Conservation (phyloP, 2,888 invertebrate species). For the Auanema sp. region DNA sequence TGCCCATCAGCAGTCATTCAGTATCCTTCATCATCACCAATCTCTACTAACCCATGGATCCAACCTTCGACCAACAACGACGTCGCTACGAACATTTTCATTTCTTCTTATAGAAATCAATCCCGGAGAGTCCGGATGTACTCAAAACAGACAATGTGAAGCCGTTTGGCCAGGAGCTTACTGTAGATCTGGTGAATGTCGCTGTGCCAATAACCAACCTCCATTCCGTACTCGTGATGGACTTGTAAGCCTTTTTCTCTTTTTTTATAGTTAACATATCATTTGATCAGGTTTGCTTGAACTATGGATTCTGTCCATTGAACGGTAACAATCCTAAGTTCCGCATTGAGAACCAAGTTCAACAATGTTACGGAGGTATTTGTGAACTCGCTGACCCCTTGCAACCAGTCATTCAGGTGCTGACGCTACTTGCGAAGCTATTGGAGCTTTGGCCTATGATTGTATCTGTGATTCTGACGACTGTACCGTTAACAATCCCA, state of each 20-base stretch:
- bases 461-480: constrained; percentile 63
- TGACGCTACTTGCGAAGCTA: constrained; percentile 63
- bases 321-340: constrained; percentile 64
- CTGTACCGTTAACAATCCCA: constrained; percentile 62
- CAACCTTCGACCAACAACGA: background rate
- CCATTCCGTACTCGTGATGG: constrained; percentile 60
- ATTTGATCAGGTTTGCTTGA: constrained; percentile 49
- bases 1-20: background rate
- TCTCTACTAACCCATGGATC: background rate
- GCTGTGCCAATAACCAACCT: constrained; percentile 63
- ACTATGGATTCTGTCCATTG: constrained; percentile 63
- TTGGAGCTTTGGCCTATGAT: constrained; percentile 61
- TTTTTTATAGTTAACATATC: background rate
- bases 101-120: constrained; percentile 55
- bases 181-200: constrained; percentile 60
- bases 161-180: constrained; percentile 63
- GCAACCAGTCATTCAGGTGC: constrained; percentile 34
- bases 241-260: constrained; percentile 17
- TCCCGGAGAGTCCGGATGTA: constrained; percentile 63
- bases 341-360: constrained; percentile 63
- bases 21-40: background rate
- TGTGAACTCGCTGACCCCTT: background rate
- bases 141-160: constrained; percentile 62
- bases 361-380: constrained; percentile 59
- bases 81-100: background rate